Evolutionary conservation across 2,797 vertebrate species (phyloP).

Genomic region (Sebastolobus altivelis): DNA sequence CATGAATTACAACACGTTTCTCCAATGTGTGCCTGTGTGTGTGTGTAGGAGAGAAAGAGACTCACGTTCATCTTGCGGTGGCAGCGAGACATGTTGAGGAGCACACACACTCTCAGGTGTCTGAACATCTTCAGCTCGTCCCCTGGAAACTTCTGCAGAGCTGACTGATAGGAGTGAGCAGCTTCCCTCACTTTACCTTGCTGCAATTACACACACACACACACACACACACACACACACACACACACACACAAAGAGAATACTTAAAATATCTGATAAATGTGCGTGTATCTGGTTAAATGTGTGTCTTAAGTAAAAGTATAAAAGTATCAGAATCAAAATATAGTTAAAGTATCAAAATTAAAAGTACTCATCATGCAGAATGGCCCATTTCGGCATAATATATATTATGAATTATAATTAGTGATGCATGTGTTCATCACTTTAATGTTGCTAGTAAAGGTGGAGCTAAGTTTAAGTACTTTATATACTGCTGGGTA

Average conservation of each 20-base stretch:
- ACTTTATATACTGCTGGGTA: no score
- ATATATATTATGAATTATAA: no score
- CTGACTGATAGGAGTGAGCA: slow-evolving; percentile 96
- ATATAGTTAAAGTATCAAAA: no score
- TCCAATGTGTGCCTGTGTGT: not conserved
- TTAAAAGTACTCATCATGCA: no score
- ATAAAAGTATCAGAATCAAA: no score
- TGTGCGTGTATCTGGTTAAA: not conserved
- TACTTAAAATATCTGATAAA: not conserved
- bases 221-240: not conserved
- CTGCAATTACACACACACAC: slow-evolving; percentile 71
- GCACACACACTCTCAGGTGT: slow-evolving; percentile 95
- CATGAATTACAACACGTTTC: not conserved
- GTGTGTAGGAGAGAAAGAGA: not conserved
- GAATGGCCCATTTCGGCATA: no score
- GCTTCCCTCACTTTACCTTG: slow-evolving; percentile 97
- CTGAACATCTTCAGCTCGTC: slow-evolving; percentile 96
- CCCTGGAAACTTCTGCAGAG: slow-evolving; percentile 96
- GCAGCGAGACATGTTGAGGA: slow-evolving; percentile 97
- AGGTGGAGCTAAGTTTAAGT: no score
- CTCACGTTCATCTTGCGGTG: slow-evolving; percentile 96
- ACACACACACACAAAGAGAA: no score
- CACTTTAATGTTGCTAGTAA: no score
- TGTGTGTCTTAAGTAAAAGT: not conserved
- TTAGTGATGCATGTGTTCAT: no score